Evolutionary conservation across 2,888 invertebrate genomes (phyloP), one percentile per base, ranked within the genome.

Genomic region (Stenichneumon culpator): DNA sequence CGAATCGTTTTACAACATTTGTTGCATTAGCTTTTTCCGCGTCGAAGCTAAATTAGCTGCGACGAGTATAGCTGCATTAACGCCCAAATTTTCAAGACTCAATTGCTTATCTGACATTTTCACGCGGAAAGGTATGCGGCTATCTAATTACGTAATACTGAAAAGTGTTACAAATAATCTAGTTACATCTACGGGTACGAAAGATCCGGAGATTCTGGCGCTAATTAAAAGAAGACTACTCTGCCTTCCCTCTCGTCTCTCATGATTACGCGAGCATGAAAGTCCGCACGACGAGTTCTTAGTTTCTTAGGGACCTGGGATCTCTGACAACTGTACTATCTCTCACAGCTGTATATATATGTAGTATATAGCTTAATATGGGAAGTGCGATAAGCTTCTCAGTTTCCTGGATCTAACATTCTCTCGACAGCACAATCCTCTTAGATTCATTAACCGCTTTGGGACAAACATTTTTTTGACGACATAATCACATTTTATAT

Each of bases 201-300:
- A 63, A 70, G 70, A 79, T 79, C 63, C 36, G 19, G 63, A 63
- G 63, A 63, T 79, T 70, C 70, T 60, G 50, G 60, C 19, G 32
- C 50, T 68, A 79, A 79, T 79, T 79, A 79, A 70, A 63, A 39
- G 22, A 39, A 63, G 47, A 22, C 50, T 50, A 63, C 19, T 19
- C 14, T 16, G 39, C 16, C 28, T 54, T 25, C 16, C 68, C 28
- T 19, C 44, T 5, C 57, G 68, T 57, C 39, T 60, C 70, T 63
- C 70, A 60, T 72, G 70, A 79, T 79, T 79, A 63, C 70, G 79
- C 70, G 79, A 70, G 36, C 63, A 72, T 63, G 79, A 79, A 63
- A 70, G 79, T 39, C 39, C 25, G 25, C 69, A 47, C 68, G 60
- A 44, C 44, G 69, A 60, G 60, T 32, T 78, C 63, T 50, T 16